A percentile compares a stretch with the other conserved stretches of the same genome.
phyloP scores from a whole-genome alignment of 2,888 invertebrate genomes.

The Protodeltote pygarga region DNA sequence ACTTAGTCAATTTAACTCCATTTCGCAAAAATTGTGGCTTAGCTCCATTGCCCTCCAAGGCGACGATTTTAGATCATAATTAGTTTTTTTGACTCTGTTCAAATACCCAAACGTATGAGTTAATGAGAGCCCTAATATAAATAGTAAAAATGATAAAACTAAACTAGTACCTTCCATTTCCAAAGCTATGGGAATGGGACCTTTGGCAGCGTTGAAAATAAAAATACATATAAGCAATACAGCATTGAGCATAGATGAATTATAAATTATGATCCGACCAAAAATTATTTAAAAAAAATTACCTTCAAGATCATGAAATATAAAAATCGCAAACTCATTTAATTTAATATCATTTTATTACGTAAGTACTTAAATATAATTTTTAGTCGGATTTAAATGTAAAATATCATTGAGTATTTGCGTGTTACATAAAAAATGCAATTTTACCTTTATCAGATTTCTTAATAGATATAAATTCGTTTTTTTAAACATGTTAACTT shows the following conservation, averaged over 20 bases:
- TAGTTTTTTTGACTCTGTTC: background rate
- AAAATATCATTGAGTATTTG: constrained; percentile 24
- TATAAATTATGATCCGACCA: constrained; percentile 24
- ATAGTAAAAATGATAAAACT: constrained; percentile 57
- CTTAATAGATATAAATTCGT: too few relatives aligned
- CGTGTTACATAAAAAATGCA: constrained; percentile 28
- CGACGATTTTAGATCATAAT: too few relatives aligned
- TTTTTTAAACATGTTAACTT: background rate
- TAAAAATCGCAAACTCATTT: too few relatives aligned
- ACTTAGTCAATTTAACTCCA: too few relatives aligned
- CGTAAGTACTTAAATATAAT: background rate
- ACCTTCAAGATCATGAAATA: too few relatives aligned
- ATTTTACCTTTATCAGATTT: constrained; percentile 24
- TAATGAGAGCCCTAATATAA: constrained; percentile 21
- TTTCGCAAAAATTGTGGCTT: too few relatives aligned
- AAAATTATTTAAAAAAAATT: too few relatives aligned
- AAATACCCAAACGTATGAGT: constrained; percentile 27
- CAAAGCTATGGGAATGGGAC: constrained; percentile 87
- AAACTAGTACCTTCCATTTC: constrained; percentile 84
- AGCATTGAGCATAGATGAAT: constrained; percentile 60
- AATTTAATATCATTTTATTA: too few relatives aligned
- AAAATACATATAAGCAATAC: constrained; percentile 76
- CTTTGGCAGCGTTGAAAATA: constrained; percentile 83
- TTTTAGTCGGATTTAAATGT: constrained; percentile 24
- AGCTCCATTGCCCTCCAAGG: too few relatives aligned